phyloP scores from a whole-genome alignment of 2,113 vertebrate species.

The Eulemur macaco region DNA sequence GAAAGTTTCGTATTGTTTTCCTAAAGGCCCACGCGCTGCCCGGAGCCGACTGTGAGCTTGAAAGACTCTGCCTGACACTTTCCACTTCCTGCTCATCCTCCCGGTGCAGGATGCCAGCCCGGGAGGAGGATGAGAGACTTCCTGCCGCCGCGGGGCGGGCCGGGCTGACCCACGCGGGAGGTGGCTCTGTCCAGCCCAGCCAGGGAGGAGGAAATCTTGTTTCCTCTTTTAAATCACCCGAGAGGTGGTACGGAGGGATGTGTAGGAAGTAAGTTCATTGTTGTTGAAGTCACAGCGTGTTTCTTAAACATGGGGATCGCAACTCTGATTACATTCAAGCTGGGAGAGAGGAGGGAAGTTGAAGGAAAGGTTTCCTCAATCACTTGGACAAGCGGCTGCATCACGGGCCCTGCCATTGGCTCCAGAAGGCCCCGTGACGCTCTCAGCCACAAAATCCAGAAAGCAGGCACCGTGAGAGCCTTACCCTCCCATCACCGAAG shows the following conservation, averaged over 20 bases:
- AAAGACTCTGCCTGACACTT: constrained; percentile 61
- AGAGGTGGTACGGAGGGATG: constrained; percentile 61
- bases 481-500: background rate
- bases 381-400: background rate
- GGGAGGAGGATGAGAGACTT: constrained; percentile 72
- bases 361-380: constrained; percentile 10
- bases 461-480: background rate
- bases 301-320: constrained; percentile 39
- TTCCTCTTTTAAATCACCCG: constrained; percentile 82
- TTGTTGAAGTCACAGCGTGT: constrained; percentile 46
- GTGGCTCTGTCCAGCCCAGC: constrained; percentile 67
- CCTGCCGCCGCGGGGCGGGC: constrained; percentile 65
- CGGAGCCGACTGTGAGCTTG: constrained; percentile 42
- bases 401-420: background rate
- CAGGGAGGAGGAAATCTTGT: constrained; percentile 80
- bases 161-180: background rate
- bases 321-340: background rate
- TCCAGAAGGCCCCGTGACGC: background rate
- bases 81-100: constrained; percentile 80
- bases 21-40: background rate
- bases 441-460: background rate
- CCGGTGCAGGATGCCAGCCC: constrained; percentile 69
- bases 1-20: constrained; percentile 49
- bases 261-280: constrained; percentile 62
- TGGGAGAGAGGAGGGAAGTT: background rate